Percentiles rank a stretch among this genome's conserved stretches.
Evolutionary conservation across 1,140 invertebrate genomes (phyloP).

Genomic region (Drosophila subpulchrella): DNA sequence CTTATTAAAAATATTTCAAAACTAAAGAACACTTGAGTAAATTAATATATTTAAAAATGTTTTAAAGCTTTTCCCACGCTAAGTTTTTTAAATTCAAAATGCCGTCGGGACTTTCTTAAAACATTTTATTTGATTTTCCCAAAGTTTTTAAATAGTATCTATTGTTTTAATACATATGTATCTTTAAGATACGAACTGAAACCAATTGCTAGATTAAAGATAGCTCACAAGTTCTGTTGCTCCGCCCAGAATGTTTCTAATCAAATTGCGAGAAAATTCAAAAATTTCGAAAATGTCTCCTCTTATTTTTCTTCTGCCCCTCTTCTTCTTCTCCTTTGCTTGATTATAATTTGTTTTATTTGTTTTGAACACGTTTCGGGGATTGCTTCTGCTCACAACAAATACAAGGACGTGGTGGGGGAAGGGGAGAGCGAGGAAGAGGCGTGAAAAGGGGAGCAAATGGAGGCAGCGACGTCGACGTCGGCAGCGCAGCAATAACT

Average conservation of each 20-base stretch:
- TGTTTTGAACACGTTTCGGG: slow-evolving; percentile 60
- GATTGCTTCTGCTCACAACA: slow-evolving; percentile 55
- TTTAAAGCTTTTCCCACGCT: no score
- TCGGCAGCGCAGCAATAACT: slow-evolving; percentile 16
- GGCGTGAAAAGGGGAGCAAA: slow-evolving; percentile 16
- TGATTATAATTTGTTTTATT: slow-evolving; percentile 53
- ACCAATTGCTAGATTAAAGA: slow-evolving; percentile 4
- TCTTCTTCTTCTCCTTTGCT: slow-evolving; percentile 5
- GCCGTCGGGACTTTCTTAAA: not conserved
- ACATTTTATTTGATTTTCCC: no score
- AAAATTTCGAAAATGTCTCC: slow-evolving; percentile 35
- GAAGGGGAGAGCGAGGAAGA: slow-evolving; percentile 35
- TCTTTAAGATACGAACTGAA: not conserved
- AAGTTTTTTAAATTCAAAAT: not conserved
- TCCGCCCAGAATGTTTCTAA: slow-evolving; percentile 6
- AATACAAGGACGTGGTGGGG: slow-evolving; percentile 44
- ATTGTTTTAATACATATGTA: not conserved
- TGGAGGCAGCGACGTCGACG: slow-evolving; percentile 14
- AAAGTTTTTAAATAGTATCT: not conserved
- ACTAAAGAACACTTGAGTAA: no score
- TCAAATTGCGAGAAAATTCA: slow-evolving; percentile 23
- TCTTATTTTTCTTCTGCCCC: slow-evolving; percentile 14
- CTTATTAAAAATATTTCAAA: no score
- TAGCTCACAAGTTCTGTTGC: not conserved
- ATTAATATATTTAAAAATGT: no score